phyloP scores from a whole-genome alignment of 2,888 invertebrate genomes.

The Tenthredo amoena region DNA sequence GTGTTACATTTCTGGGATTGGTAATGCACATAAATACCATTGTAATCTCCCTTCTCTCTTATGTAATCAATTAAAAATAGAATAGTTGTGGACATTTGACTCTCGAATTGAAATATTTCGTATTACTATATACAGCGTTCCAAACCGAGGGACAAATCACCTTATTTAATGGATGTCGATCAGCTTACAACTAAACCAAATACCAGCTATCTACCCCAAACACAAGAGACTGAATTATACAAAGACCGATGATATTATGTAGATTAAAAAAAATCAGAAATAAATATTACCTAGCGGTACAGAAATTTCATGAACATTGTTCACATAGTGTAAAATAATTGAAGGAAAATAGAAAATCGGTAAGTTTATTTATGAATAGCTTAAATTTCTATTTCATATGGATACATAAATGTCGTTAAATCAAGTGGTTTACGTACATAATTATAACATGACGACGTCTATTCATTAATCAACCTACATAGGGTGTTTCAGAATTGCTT shows the following conservation, averaged over 20 bases:
- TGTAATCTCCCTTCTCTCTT: neutral
- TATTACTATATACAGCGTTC: neutral
- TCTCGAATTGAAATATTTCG: neutral
- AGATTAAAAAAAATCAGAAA: neutral
- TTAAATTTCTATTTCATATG: slow-evolving; percentile 56
- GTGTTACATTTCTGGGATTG: neutral
- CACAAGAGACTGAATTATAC: neutral
- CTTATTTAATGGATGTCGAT: neutral
- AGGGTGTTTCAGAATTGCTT: slow-evolving; percentile 6
- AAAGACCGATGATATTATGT: neutral
- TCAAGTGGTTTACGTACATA: slow-evolving; percentile 36
- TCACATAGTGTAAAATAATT: slow-evolving; percentile 22
- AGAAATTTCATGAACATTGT: neutral
- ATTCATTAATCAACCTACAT: slow-evolving; percentile 21
- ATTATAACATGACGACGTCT: slow-evolving; percentile 28
- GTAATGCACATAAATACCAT: neutral
- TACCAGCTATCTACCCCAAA: neutral
- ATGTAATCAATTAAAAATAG: neutral
- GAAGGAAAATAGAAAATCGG: slow-evolving; percentile 30
- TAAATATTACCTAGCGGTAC: neutral
- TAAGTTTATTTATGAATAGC: slow-evolving; percentile 65
- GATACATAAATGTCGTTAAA: slow-evolving; percentile 34
- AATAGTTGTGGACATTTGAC: neutral
- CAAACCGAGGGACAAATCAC: neutral
- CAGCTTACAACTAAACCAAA: neutral